Conservation (phyloP, 2,113 vertebrate species). For the Campylorhamphus procurvoides region DNA sequence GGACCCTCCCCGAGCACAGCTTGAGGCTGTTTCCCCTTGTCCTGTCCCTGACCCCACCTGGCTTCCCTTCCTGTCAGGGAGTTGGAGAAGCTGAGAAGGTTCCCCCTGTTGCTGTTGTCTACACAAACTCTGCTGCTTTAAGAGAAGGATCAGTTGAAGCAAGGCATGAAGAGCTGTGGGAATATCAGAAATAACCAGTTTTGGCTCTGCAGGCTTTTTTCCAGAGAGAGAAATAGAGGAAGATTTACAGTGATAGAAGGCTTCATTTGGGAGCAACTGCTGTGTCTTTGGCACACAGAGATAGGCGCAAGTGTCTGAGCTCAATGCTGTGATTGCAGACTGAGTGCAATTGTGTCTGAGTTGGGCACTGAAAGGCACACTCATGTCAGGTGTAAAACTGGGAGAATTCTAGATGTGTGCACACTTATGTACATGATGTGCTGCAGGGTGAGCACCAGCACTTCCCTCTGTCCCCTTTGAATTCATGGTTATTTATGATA, state of each 20-base stretch:
- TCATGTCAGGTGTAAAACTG: neutral
- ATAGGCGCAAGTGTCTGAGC: neutral
- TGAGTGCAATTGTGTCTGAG: neutral
- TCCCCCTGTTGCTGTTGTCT: neutral
- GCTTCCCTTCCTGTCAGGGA: neutral
- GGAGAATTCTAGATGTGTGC: neutral
- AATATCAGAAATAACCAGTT: neutral
- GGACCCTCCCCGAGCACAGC: neutral
- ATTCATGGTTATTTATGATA: neutral
- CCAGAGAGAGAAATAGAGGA: neutral
- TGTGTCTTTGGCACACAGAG: neutral
- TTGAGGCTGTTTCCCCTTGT: neutral
- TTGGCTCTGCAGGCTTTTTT: neutral
- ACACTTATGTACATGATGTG: neutral
- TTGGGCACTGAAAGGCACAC: neutral
- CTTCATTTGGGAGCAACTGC: neutral
- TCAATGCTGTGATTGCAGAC: neutral
- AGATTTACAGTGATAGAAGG: neutral
- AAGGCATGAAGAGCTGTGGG: neutral
- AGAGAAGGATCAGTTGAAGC: neutral
- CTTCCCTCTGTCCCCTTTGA: neutral
- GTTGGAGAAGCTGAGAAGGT: neutral
- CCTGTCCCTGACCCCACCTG: neutral
- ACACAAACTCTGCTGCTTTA: neutral
- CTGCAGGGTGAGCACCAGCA: neutral